Percentiles rank a stretch among this genome's conserved stretches.
phyloP scores from a whole-genome alignment of 1,140 invertebrate genomes.

The Caligus rogercresseyi region DNA sequence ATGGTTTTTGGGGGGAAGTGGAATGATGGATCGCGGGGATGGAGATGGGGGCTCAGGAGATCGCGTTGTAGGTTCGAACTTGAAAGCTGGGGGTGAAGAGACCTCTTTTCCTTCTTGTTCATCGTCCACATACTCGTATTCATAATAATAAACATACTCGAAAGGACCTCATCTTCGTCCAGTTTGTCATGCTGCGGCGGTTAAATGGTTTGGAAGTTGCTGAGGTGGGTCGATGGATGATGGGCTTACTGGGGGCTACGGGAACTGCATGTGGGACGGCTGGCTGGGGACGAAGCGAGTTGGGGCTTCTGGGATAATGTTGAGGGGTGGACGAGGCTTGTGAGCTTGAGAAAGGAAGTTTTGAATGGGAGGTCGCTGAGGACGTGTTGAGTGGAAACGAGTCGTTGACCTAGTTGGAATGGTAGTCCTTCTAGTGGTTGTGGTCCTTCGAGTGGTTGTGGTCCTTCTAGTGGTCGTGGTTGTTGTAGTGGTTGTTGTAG shows the following conservation, averaged over 20 bases:
- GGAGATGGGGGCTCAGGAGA: neutral
- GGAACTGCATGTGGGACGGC: neutral
- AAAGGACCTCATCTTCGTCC: constrained; percentile 10
- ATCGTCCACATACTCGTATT: constrained; percentile 19
- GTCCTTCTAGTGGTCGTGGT: constrained; percentile 13
- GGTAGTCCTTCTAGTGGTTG: constrained; percentile 3
- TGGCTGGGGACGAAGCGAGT: neutral
- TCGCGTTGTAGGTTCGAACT: neutral
- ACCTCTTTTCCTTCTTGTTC: neutral
- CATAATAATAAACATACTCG: constrained; percentile 20
- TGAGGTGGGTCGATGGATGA: neutral
- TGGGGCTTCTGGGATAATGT: neutral
- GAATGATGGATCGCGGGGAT: neutral
- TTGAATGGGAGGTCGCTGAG: constrained; percentile 8
- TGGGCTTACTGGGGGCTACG: neutral
- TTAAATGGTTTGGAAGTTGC: too few species aligned
- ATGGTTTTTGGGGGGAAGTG: neutral
- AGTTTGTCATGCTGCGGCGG: too few species aligned
- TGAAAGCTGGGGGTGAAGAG: neutral
- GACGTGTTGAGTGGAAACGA: neutral
- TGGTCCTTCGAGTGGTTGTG: constrained; percentile 5
- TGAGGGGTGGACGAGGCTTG: neutral
- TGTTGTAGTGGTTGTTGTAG: constrained; percentile 15
- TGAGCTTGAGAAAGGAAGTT: neutral
- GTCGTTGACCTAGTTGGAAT: neutral